Conservation (phyloP, 2,113 vertebrate genomes). For the Chrysemys picta region DNA sequence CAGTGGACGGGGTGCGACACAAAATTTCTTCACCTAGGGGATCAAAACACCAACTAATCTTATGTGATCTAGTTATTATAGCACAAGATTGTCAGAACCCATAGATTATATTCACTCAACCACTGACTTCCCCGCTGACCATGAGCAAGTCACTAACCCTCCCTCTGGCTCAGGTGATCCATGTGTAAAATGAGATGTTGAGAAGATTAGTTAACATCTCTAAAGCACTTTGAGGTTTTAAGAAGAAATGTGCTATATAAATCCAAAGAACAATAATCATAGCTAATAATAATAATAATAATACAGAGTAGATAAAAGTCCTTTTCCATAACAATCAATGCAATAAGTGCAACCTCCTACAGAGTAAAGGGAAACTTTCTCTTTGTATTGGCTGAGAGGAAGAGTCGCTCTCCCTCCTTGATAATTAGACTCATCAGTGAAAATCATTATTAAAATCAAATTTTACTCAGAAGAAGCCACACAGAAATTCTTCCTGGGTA, state of each 20-base stretch:
- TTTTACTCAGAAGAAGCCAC: neutral
- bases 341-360: neutral
- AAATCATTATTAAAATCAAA: neutral
- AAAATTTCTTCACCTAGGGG: neutral
- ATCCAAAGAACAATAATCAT: neutral
- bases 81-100: neutral
- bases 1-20: neutral
- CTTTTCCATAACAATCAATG: neutral
- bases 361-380: neutral
- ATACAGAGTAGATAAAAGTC: neutral
- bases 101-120: neutral
- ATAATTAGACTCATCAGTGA: neutral
- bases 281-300: neutral
- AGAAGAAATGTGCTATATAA: neutral
- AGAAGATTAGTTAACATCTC: neutral
- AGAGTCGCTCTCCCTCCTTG: neutral
- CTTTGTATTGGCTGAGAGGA: neutral
- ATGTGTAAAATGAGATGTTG: neutral
- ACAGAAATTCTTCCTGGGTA: neutral
- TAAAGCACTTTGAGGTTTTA: neutral
- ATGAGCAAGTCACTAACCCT: neutral
- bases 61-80: neutral
- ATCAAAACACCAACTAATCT: neutral
- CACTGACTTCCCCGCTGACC: neutral
- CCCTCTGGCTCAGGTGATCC: neutral